Base-by-base conservation (phyloP, 2,113 vertebrate species). In the Vimba vimba region DNA sequence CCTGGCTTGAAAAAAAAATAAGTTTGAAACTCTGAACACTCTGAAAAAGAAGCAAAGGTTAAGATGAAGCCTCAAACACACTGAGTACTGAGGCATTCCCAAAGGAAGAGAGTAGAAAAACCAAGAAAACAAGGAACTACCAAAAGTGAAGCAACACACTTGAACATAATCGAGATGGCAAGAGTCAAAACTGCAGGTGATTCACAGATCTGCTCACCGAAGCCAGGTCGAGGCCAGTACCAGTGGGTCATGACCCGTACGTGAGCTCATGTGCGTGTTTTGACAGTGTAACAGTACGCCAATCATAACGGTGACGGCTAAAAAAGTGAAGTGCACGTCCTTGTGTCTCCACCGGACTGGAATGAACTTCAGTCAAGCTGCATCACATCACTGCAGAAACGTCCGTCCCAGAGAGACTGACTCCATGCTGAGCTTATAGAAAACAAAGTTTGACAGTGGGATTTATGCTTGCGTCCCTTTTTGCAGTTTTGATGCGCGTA, bases 281-380 rank as follows among this genome's bases (percentile, higher is more conserved):
- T 79, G 77, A 43, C 77, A 60, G 30, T 2, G 11, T 25, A 36
- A 79, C 30, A 43, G 36, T 19, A 60, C 11, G 23, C 11, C 71
- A 47, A 47, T 74, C 71, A 74, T 74, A 74, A 74, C 2, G 1
- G 9, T 17, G 4, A 59, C 9, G 9, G 2, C 12, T 30, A 17
- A 78, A 19, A 21, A 33, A 68, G 60, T 85, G 74, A 64, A 66
- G 43, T 25, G 71, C 55, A 68, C 4, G 45, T 78, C 74, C 74
- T 78, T 85, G 27, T 11, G 11, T 68, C 27, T 39, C 30, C 33
- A 68, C 59, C 62, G 12, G 47, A 64, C 30, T 66, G 59, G 74
- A 76, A 60, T 62, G 25, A 57, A 47, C 82, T 83, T 43, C 82
- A 62, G 43, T 74, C 43, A 62, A 68, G 19, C 27, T 39, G 47